Evolutionary conservation across 2,888 invertebrate genomes (phyloP), one percentile per base, ranked within the genome.

Genomic region (Lomographa bimaculata): DNA sequence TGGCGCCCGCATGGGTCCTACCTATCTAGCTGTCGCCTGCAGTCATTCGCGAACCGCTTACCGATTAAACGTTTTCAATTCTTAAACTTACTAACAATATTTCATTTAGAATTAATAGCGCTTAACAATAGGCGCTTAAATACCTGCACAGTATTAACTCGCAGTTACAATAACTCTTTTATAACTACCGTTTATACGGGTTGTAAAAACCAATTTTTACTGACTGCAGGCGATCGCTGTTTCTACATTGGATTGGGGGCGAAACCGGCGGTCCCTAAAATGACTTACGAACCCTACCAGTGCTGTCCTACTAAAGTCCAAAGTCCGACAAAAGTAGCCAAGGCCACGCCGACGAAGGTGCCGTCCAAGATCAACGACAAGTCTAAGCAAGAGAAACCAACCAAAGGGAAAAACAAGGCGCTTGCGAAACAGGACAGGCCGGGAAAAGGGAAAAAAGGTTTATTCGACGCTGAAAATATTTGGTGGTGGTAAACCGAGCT

Each of bases 191-290:
- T 79, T 59, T 78, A 71, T 80, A 75, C 83, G 81, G 85, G 73
- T 85, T 84, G 87, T 90, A 92, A 92, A 93, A 70, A 92, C 91
- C 93, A 92, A 93, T 95, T 94, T 95, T 95, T 95, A 94, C 94
- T 94, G 94, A 92, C 93, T 93, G 95, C 95, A 96, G 96, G 96
- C 94, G 96, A 96, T 94, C 96, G 96, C 93, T 96, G 96, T 94
- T 96, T 96, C 95, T 95, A 95, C 95, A 95, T 96, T 92, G 96
- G 96, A 92, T 93, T 96, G 93, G 96, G 95, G 91, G 95, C 95
- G 91, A 94, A 94, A 91, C 92, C 91, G 86, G 92, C 92, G 77
- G 91, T 93, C 85, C 93, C 93, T 85, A 92, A 92, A 89, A 90
- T 91, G 89, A 92, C 94, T 89, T 95, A 94, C 91, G 94, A 94